Base-by-base conservation (phyloP, 2,888 invertebrate species). In the Orchesella flavescens region DNA sequence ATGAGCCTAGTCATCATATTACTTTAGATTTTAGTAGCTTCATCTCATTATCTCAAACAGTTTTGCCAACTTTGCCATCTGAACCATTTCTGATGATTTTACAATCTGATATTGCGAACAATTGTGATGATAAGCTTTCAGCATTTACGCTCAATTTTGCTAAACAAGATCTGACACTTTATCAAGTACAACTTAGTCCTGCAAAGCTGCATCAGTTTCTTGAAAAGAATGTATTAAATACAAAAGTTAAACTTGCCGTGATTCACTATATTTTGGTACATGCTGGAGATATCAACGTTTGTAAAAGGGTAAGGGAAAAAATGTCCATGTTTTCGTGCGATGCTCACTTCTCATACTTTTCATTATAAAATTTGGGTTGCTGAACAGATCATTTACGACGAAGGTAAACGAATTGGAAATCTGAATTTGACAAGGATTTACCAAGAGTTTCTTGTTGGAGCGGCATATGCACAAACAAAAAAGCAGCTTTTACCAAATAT, bases 231-330 rank as follows among this genome's bases (percentile, higher is more conserved):
- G 81, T 44, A 12, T 73, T 53, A 21, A 71, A 63, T 75, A 53
- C 63, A 1, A 82, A 76, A 44, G 10, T 87, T 57, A 88, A 89
- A 87, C 90, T 95, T 81, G 94, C 95, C 5, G 94, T 96, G 46
- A 91, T 97, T 34, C 96, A 97, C 90, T 95, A 95, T 89, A 93
- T 96, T 89, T 91, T 96, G 55, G 92, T 95, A 69, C 96, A 96
- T 89, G 93, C 93, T 66, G 93, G 93, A 79, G 95, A 96, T 88
- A 91, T 93, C 89, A 94, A 94, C 78, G 91, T 94, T 76, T 93
- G 95, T 71, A 93, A 94, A 80, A 94, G 95, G 92, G 94, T 94
- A 90, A 34, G 13, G 13, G 7, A 78, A 65, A 19, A 1, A 23
- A n/a, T 13, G 5, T 23, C 24, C 12, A 10, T n/a, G 17, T 55